Base-by-base conservation (phyloP, 2,113 vertebrate genomes). In the Rhinoderma darwinii region DNA sequence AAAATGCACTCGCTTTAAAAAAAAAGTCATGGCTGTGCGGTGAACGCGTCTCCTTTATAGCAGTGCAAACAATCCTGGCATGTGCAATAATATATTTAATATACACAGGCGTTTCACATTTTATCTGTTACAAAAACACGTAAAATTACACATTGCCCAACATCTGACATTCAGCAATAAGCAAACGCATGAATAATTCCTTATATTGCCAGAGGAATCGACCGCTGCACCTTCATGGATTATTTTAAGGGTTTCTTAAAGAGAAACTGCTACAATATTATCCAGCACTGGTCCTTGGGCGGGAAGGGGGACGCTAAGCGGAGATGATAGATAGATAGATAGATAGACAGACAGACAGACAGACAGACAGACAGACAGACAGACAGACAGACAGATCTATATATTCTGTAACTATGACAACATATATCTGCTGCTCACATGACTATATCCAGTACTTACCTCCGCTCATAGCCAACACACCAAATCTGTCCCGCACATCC, bases 401-500 rank as follows among this genome's bases (percentile, higher is more conserved):
- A 12, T 47, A 47, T 47, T 47, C 1, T 6, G 6, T 47, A 47
- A 47, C 44, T 47, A 47, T 47, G 14, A 47, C 44, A 8, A 11
- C 44, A 47, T 8, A 6, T 47, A 47, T 47, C 9, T 47, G 27
- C 30, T 37, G 66, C 22, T 20, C 37, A 70, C 63, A 66, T 35
- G 27, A 41, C 6, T 59, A 30, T 39, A 47, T 9, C 12, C 1
- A 0, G 15, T 83, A 92, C 96, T 3, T 93, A 97, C 97, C 97
- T 97, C 17, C 94, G 92, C 89, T 98, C 95, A 0, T 96, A 96
- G 88, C 94, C 91, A 5, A 94, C 2, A 50, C 98, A 99, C 97
- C 97, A 96, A 0, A 86, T 88, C 86, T 93, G 96, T 15, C 91
- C 93, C 5, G 89, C 90, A 0, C 98, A 99, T 90, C 93, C 96